Conservation (phyloP, 1,140 invertebrate genomes). For the Triops longicaudatus region DNA sequence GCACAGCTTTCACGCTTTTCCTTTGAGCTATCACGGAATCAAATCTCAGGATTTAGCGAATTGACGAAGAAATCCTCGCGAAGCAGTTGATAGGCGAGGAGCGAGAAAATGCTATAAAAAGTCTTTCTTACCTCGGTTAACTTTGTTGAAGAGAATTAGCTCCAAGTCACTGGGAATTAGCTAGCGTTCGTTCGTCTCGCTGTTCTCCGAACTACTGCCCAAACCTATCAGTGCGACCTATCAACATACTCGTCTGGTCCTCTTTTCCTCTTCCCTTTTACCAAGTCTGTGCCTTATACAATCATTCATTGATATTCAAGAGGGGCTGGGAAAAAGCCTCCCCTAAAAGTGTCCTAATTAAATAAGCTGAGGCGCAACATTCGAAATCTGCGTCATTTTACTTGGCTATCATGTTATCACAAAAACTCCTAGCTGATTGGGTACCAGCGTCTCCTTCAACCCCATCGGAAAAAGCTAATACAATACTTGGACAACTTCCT, state of each 20-base stretch:
- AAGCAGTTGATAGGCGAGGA: too few species aligned
- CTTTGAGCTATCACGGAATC: neutral
- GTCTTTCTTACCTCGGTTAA: neutral
- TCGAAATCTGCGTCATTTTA: neutral
- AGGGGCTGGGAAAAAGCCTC: neutral
- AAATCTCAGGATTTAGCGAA: neutral
- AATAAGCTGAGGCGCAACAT: neutral
- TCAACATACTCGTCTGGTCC: slow-evolving; percentile 2
- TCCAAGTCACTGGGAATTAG: neutral
- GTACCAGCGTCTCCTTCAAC: neutral
- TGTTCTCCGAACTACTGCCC: slow-evolving; percentile 14
- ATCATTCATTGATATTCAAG: slow-evolving; percentile 12
- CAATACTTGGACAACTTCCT: too few species aligned
- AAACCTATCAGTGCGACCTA: slow-evolving; percentile 11
- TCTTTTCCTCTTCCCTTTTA: slow-evolving; percentile 12
- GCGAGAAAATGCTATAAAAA: neutral
- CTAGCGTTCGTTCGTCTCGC: neutral
- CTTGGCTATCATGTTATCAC: neutral
- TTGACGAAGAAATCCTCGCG: too few species aligned
- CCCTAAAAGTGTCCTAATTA: slow-evolving; percentile 1
- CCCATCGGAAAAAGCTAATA: too few species aligned
- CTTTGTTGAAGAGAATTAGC: neutral
- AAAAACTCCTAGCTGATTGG: neutral
- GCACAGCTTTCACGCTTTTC: neutral
- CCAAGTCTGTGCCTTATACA: slow-evolving; percentile 14